Percentiles rank a stretch among this genome's conserved stretches.
phyloP scores from a whole-genome alignment of 2,888 invertebrate species.

The Gisinianus flammeolus region DNA sequence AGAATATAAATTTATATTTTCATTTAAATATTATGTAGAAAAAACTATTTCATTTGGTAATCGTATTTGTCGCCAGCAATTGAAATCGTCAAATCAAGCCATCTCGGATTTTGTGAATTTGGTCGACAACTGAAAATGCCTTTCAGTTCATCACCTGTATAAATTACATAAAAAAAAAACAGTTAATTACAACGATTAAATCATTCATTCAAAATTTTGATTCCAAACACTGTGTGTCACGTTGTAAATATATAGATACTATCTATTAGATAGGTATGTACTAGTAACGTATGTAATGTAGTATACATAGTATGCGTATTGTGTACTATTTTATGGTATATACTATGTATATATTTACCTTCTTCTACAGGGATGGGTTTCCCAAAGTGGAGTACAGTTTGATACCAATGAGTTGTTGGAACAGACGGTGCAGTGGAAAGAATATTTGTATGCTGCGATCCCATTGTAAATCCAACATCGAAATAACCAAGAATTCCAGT shows the following conservation, averaged over 20 bases:
- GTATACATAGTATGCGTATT: background rate
- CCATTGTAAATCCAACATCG: constrained; percentile 67
- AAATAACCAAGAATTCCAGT: constrained; percentile 90
- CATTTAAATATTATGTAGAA: too few relatives aligned
- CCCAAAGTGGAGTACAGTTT: constrained; percentile 85
- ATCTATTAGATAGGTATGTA: too few relatives aligned
- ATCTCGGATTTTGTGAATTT: constrained; percentile 75
- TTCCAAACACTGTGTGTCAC: too few relatives aligned
- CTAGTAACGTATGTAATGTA: too few relatives aligned
- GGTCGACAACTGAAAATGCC: constrained; percentile 78
- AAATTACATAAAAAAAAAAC: constrained; percentile 60
- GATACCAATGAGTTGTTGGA: constrained; percentile 90
- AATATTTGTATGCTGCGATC: constrained; percentile 22
- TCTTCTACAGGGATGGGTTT: constrained; percentile 73
- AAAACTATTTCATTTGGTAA: constrained; percentile 8
- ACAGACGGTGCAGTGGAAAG: constrained; percentile 66
- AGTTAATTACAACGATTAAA: background rate
- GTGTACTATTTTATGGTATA: too few relatives aligned
- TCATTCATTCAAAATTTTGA: background rate
- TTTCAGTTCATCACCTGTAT: constrained; percentile 67
- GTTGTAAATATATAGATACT: too few relatives aligned
- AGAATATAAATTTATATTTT: too few relatives aligned
- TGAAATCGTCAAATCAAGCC: constrained; percentile 72
- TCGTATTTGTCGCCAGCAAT: constrained; percentile 62
- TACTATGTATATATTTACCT: constrained; percentile 63